Conservation (phyloP, 2,888 invertebrate species). For the Apamea epomidion region DNA sequence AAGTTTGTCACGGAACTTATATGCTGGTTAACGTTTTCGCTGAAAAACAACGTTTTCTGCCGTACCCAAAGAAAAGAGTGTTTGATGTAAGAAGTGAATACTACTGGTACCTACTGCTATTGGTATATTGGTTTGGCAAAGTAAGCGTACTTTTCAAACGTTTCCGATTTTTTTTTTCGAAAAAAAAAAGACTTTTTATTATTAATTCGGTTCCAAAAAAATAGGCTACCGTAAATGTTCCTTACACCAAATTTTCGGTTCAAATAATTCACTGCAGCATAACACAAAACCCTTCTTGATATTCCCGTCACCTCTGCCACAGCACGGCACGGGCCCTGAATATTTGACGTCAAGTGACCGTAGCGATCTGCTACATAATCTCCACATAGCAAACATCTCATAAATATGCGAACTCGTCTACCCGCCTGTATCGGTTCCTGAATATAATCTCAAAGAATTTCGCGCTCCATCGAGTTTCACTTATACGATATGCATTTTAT, state of each 20-base stretch:
- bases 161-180: background rate
- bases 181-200: background rate
- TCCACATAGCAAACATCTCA: constrained; percentile 71
- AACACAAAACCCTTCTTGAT: constrained; percentile 55
- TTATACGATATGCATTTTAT: constrained; percentile 78
- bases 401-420: constrained; percentile 72
- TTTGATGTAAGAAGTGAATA: background rate
- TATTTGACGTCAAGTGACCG: constrained; percentile 68
- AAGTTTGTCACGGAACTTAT: constrained; percentile 24
- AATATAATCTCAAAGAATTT: constrained; percentile 78
- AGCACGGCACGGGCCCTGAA: constrained; percentile 56
- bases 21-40: background rate
- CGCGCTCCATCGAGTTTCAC: constrained; percentile 78
- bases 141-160: background rate
- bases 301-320: constrained; percentile 58
- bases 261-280: constrained; percentile 50
- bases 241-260: constrained; percentile 14
- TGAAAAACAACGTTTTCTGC: background rate
- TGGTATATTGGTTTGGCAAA: background rate
- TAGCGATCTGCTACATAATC: constrained; percentile 62
- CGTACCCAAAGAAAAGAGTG: background rate
- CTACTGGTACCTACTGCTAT: too few species aligned
- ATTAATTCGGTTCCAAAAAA: constrained; percentile 2
- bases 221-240: constrained; percentile 1
- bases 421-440: constrained; percentile 64